phyloP scores from a whole-genome alignment of 2,888 invertebrate genomes.

The Brenthis ino region DNA sequence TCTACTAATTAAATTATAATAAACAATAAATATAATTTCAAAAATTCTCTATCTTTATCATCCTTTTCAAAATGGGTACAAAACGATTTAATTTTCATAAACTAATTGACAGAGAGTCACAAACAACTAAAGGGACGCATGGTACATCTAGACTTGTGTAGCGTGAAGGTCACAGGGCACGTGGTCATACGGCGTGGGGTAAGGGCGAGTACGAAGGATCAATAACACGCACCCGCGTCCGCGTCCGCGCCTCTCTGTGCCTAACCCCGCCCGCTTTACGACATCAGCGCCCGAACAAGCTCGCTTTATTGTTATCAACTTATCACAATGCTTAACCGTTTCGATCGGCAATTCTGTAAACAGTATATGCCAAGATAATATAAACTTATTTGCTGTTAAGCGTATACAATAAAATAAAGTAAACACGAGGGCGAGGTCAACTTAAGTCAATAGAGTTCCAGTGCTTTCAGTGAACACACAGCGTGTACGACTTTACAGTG shows the following conservation, averaged over 20 bases:
- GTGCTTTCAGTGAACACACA: constrained; percentile 22
- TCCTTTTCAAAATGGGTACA: no score
- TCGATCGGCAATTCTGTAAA: constrained; percentile 8
- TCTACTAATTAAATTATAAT: neutral
- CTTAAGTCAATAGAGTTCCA: constrained; percentile 24
- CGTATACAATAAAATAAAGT: neutral
- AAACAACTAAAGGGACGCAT: neutral
- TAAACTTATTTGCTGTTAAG: constrained; percentile 1
- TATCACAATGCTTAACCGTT: constrained; percentile 37
- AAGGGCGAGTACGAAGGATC: constrained; percentile 41
- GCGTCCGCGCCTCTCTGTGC: constrained; percentile 49
- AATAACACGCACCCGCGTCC: constrained; percentile 52
- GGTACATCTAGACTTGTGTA: constrained; percentile 43
- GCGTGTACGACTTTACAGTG: constrained; percentile 19
- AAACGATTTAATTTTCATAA: neutral
- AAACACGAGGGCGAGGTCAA: constrained; percentile 13
- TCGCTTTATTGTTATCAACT: constrained; percentile 34
- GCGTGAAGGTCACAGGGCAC: constrained; percentile 48
- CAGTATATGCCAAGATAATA: constrained; percentile 4
- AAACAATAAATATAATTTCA: neutral
- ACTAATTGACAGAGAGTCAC: neutral
- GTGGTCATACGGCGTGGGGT: constrained; percentile 42
- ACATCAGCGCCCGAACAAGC: constrained; percentile 29
- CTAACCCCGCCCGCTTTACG: constrained; percentile 30
- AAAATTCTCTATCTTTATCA: no score